Percentiles rank a stretch among this genome's conserved stretches.
Conservation (phyloP, 2,888 invertebrate species). For the Acleris emargana region DNA sequence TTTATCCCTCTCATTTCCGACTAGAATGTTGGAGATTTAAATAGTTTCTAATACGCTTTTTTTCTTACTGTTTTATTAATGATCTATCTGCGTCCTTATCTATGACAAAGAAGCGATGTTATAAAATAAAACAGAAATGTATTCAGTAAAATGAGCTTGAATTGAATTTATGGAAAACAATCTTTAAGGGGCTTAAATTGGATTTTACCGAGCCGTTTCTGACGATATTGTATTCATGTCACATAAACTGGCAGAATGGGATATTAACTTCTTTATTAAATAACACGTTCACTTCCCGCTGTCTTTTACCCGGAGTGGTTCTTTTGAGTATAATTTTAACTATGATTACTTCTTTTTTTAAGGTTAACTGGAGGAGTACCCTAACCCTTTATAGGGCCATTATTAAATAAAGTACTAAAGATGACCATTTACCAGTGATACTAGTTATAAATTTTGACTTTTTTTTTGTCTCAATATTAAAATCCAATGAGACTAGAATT, state of each 20-base stretch:
- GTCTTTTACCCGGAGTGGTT: too few species aligned
- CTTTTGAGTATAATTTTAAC: too few species aligned
- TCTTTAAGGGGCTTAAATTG: constrained; percentile 37
- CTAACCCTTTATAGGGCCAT: too few species aligned
- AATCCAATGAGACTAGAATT: too few species aligned
- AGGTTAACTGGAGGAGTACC: too few species aligned
- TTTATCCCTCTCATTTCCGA: too few species aligned
- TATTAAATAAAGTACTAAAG: too few species aligned
- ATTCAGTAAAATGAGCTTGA: constrained; percentile 42
- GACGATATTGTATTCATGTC: background rate
- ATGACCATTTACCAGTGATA: too few species aligned
- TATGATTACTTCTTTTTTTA: too few species aligned
- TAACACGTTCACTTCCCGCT: background rate
- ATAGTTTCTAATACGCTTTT: background rate
- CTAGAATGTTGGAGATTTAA: too few species aligned
- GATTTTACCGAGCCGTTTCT: background rate
- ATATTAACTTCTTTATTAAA: constrained; percentile 3
- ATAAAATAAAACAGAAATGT: constrained; percentile 59
- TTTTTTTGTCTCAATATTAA: too few species aligned
- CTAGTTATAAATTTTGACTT: too few species aligned
- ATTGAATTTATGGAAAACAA: constrained; percentile 45
- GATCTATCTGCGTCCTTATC: background rate
- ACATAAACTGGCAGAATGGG: background rate
- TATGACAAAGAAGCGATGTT: constrained; percentile 60
- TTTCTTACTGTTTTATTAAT: background rate